A percentile compares a stretch with the other conserved stretches of the same genome.
phyloP scores from a whole-genome alignment of 2,113 vertebrate species.

The Pipa parva region DNA sequence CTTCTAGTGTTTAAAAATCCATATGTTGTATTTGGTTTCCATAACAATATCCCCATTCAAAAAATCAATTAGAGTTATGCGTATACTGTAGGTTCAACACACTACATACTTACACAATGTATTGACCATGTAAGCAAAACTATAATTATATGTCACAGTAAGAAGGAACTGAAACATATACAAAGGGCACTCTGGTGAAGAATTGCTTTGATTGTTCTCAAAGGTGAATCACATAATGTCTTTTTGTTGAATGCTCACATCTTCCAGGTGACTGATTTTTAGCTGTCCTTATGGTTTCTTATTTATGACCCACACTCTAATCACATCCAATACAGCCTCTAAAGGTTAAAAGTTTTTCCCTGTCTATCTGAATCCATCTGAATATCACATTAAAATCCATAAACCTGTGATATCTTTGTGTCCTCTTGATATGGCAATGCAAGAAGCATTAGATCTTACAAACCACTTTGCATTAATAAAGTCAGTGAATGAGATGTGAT shows the following conservation, averaged over 20 bases:
- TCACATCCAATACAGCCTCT: conserved; percentile 22
- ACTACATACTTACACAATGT: too few species aligned
- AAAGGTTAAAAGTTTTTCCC: conserved; percentile 35
- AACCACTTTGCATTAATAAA: conserved; percentile 14
- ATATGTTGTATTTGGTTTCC: too few species aligned
- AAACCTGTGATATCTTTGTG: conserved; percentile 12
- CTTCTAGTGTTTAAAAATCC: too few species aligned
- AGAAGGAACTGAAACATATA: not conserved
- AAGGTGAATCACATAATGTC: conserved; percentile 21
- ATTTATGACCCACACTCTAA: conserved; percentile 30
- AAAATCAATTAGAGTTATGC: too few species aligned
- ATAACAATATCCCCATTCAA: too few species aligned
- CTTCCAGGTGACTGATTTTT: conserved; percentile 25
- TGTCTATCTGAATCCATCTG: conserved; percentile 18
- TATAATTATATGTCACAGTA: too few species aligned
- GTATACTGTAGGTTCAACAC: too few species aligned
- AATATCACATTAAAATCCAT: conserved; percentile 33
- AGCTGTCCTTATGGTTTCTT: conserved; percentile 25
- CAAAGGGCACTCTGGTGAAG: not conserved
- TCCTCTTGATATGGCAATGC: not conserved
- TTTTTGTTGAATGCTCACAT: conserved; percentile 17
- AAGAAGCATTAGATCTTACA: not conserved
- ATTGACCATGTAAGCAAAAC: too few species aligned
- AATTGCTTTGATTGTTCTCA: too few species aligned
- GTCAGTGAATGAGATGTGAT: not conserved